phyloP scores from a whole-genome alignment of 1,140 invertebrate species.

The Tetranychus cinnabarinus region DNA sequence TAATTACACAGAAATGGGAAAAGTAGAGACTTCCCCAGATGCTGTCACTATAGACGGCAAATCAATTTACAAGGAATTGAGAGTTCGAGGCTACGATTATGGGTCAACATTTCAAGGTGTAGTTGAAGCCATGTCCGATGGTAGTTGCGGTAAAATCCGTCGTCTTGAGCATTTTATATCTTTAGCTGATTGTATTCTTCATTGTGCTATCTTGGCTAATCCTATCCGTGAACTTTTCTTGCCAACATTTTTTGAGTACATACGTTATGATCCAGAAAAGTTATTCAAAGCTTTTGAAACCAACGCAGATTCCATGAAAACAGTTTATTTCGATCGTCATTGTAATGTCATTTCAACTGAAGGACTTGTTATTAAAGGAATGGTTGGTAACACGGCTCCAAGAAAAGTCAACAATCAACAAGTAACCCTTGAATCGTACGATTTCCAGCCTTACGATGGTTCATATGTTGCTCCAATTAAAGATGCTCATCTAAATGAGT shows the following conservation, averaged over 20 bases:
- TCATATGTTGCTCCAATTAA: too few species aligned
- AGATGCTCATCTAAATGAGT: too few species aligned
- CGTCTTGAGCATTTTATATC: slow-evolving; percentile 29
- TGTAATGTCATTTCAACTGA: slow-evolving; percentile 13
- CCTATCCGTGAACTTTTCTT: slow-evolving; percentile 49
- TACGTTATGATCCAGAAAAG: slow-evolving; percentile 20
- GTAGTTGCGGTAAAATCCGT: neutral
- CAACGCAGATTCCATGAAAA: neutral
- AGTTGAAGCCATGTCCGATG: slow-evolving; percentile 20
- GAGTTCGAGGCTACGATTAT: slow-evolving; percentile 30
- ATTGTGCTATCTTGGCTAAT: neutral
- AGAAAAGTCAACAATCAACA: slow-evolving; percentile 37
- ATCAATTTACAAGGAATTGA: slow-evolving; percentile 28
- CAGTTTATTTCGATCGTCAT: slow-evolving; percentile 1
- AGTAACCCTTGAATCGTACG: slow-evolving; percentile 55
- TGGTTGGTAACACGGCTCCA: slow-evolving; percentile 48
- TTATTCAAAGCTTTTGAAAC: neutral
- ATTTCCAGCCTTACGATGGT: slow-evolving; percentile 36
- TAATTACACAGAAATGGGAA: neutral
- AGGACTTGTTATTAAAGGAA: slow-evolving; percentile 26
- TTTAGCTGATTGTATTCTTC: slow-evolving; percentile 29
- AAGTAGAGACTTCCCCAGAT: neutral
- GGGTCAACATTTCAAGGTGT: slow-evolving; percentile 54
- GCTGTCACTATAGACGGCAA: neutral
- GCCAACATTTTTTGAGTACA: slow-evolving; percentile 58